These are phyloP conservation scores for Barbus barbus DNA, from an alignment of 2,113 vertebrate genomes.

Conservation along the genomic window DNA sequence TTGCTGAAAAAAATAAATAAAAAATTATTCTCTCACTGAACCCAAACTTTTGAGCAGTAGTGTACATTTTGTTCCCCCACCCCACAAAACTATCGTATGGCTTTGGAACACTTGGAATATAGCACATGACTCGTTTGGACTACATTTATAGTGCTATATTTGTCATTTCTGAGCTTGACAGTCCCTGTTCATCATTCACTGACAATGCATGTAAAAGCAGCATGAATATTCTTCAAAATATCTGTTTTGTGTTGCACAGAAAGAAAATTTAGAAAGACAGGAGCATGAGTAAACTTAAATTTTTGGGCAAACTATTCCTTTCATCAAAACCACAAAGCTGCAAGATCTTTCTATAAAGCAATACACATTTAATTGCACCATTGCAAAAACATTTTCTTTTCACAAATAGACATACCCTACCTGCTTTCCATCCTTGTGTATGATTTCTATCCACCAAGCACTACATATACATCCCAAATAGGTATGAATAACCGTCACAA, in stretches of 20 bases:
- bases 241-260: neutral
- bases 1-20: too few species aligned
- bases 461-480: constrained; percentile 2
- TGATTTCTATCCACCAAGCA: constrained; percentile 27
- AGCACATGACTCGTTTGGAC: neutral
- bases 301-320: neutral
- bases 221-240: neutral
- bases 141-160: neutral
- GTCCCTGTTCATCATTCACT: neutral
- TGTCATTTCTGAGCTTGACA: neutral
- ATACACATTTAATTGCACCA: neutral
- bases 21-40: too few species aligned
- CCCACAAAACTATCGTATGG: neutral
- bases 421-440: constrained; percentile 56
- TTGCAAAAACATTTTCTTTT: neutral
- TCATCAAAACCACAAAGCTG: neutral
- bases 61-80: neutral
- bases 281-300: neutral
- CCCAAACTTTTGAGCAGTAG: neutral
- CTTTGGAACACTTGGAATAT: neutral
- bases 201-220: neutral
- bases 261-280: neutral
- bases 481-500: neutral
- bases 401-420: constrained; percentile 15
- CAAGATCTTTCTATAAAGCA: neutral